Conservation (phyloP, 1,140 invertebrate genomes). For the Thaumetopoea pityocampa region DNA sequence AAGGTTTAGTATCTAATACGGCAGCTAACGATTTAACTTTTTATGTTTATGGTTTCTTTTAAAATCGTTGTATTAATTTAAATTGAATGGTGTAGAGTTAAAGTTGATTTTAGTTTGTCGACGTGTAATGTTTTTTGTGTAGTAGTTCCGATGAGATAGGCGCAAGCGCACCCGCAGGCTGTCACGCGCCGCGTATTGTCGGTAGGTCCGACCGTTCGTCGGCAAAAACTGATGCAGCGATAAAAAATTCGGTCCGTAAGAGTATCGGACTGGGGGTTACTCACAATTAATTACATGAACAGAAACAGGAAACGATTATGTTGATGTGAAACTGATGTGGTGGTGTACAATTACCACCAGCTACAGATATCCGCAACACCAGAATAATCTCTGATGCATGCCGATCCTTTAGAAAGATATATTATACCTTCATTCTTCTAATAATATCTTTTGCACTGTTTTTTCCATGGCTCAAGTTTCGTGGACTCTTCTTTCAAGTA, state of each 20-base stretch:
- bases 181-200: conserved; percentile 56
- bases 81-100: conserved; percentile 9
- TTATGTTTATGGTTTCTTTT: conserved; percentile 10
- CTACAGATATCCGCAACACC: no score
- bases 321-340: no score
- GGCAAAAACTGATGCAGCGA: conserved; percentile 33
- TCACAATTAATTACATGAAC: conserved; percentile 16
- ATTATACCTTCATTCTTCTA: no score
- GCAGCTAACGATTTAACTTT: conserved; percentile 7
- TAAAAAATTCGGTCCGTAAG: conserved; percentile 27
- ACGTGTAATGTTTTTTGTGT: conserved; percentile 30
- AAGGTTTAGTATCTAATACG: conserved; percentile 14
- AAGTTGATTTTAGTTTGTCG: conserved; percentile 13
- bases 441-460: no score
- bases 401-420: no score
- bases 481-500: no score
- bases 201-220: conserved; percentile 26
- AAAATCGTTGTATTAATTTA: conserved; percentile 7
- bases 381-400: no score
- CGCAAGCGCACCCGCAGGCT: conserved; percentile 57
- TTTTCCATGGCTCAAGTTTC: no score
- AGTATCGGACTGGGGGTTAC: conserved; percentile 10
- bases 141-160: conserved; percentile 40
- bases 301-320: conserved; percentile 4
- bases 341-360: no score